Base-by-base conservation (phyloP, 37 sponge, comb jelly and placozoan species). In the Diacarnus erythraeanus region DNA sequence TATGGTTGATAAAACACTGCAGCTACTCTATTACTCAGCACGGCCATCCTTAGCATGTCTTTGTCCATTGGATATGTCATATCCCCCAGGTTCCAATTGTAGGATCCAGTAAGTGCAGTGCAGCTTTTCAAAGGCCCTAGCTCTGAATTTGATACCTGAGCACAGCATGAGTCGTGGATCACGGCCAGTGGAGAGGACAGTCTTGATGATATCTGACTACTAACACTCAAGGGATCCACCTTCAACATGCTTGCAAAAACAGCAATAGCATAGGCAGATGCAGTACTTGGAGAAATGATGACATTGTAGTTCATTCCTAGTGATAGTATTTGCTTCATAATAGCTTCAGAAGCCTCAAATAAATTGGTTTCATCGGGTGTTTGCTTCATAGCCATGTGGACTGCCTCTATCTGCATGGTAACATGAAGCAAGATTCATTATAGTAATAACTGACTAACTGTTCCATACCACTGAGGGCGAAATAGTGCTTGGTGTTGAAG, bases 111-210 rank as follows among this genome's bases (percentile, higher is more conserved):
- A 21, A 82, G 44, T 2, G 65, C 44, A 37, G 83, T 64, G 29
- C 44, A 79, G 30, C 29, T 68, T 6, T 68, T 79, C 12, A 58
- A 23, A 23, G 77, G 58, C 1, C 77, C 80, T 5, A 66, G 51
- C 38, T 64, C 67, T 41, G 66, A 65, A 10, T 30, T 30, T 47
- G 70, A 31, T 31, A 35, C 29, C 18, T 68, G 35, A 8, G 38
- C 68, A 34, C 83, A 82, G 38, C 74, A 74, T 35, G 83, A 41
- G 64, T 82, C 83, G 51, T 82, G 83, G 26, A 82, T 26, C 20
- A 82, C 56, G 5, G 51, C 75, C 0, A 72, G 83, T 25, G 83
- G 74, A 44, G 54, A 36, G 20, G 65, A 39, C 35, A 39, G 20
- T 17, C 40, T 47, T 6, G 59, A n/a, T 6, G 59, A 42, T 22